Base-by-base conservation (phyloP, 1,140 invertebrate genomes). In the Danaus plexippus region DNA sequence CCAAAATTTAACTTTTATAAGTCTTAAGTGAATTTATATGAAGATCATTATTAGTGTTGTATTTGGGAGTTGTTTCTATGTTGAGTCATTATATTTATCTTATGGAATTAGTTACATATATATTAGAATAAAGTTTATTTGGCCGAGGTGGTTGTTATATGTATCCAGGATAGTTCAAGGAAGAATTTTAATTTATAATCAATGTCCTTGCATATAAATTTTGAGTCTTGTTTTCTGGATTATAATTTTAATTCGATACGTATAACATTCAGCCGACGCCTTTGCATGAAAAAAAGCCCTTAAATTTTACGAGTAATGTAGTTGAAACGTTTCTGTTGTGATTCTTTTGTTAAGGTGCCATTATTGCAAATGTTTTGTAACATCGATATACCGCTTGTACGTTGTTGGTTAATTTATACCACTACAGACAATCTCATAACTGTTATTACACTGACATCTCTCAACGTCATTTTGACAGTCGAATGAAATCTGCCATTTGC, bases 321-420 rank as follows among this genome's bases (percentile, higher is more conserved):
- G 64, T 63, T 66, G 56, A 51, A 63, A 61, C 63, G 62, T 63
- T 71, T 57, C 67, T 71, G 69, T 79, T 76, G 71, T 80, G 74
- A 78, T 78, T 70, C 67, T 55, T 55, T 66, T 57, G 58, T 75
- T 71, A 69, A 77, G 78, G 80, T 81, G 80, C 80, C 80, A 84
- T 81, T 78, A 73, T 72, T 70, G 68, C 72, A 71, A 77, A 63
- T 71, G 67, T 74, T 70, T 67, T 69, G 67, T 78, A 57, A 71
- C 57, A 61, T 64, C 66, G 66, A 66, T 69, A 32, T 32, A 59
- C 59, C 52, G 71, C 69, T 74, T 77, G 64, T 13, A 18, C 43
- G 11, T 46, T 61, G 50, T 44, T 41, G 47, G 50, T 32, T 56
- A 43, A 55, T 51, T 43, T 51, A 42, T 22, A 42, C 40, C 46